Conservation (phyloP, 64 coral and sea anemone genomes). For the Trachythela sp. region DNA sequence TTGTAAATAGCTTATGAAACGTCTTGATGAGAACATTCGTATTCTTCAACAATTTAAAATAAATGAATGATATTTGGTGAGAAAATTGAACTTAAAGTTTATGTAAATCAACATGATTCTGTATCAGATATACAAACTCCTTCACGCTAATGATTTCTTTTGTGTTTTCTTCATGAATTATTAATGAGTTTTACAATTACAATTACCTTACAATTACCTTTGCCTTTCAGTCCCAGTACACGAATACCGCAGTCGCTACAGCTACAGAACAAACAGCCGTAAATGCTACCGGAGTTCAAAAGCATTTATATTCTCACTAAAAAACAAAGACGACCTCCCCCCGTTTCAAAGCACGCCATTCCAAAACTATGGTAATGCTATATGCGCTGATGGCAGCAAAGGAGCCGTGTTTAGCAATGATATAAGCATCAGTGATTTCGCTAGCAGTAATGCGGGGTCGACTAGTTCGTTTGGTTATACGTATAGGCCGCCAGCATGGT, state of each 20-base stretch:
- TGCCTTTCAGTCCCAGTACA: not conserved
- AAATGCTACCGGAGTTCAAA: not conserved
- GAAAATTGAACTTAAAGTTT: too few relatives aligned
- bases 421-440: not conserved
- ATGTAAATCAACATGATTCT: too few relatives aligned
- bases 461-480: not conserved
- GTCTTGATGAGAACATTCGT: too few relatives aligned
- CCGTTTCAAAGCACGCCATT: not conserved
- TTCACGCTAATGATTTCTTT: too few relatives aligned
- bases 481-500: not conserved
- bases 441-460: not conserved
- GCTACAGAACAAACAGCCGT: not conserved
- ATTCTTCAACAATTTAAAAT: too few relatives aligned
- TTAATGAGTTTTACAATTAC: too few relatives aligned
- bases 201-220: too few relatives aligned
- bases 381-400: not conserved
- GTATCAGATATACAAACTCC: too few relatives aligned
- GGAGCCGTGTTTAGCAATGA: not conserved
- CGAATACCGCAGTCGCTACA: not conserved
- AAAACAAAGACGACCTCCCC: not conserved
- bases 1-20: too few relatives aligned
- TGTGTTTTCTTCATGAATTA: too few relatives aligned
- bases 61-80: too few relatives aligned
- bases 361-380: not conserved
- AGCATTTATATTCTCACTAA: not conserved